phyloP scores from a whole-genome alignment of 1,140 invertebrate genomes.

The Lasioglossum albipes region DNA sequence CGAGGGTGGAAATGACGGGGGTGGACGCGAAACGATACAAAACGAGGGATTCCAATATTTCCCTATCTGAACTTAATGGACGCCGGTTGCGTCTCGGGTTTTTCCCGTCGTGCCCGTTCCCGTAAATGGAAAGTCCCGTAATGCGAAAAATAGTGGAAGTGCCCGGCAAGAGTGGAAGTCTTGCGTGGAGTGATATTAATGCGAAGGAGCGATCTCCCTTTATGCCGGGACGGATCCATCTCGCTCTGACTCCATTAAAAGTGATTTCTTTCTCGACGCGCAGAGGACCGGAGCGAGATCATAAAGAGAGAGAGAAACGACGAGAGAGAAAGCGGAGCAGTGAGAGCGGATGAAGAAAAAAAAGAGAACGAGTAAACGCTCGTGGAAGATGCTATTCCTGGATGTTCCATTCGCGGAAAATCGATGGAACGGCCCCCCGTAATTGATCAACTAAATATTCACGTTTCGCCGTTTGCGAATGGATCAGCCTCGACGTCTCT shows the following conservation, averaged over 20 bases:
- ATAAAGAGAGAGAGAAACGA: no score
- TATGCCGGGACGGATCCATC: slow-evolving; percentile 39
- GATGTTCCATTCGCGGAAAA: slow-evolving; percentile 35
- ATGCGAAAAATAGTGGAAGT: slow-evolving; percentile 61
- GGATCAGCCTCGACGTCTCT: slow-evolving; percentile 10
- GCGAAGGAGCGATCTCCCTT: slow-evolving; percentile 59
- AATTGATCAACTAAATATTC: slow-evolving; percentile 57
- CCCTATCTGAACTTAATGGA: slow-evolving; percentile 55
- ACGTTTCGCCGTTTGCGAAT: slow-evolving; percentile 26
- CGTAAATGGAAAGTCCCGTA: slow-evolving; percentile 58
- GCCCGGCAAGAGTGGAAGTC: slow-evolving; percentile 27
- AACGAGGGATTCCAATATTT: slow-evolving; percentile 58
- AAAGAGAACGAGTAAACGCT: slow-evolving; percentile 11
- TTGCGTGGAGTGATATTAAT: slow-evolving; percentile 61
- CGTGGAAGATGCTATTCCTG: slow-evolving; percentile 14
- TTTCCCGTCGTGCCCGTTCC: slow-evolving; percentile 34
- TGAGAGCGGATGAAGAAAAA: background rate
- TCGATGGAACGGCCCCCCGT: slow-evolving; percentile 32
- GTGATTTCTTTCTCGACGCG: slow-evolving; percentile 38
- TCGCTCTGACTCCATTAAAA: slow-evolving; percentile 60
- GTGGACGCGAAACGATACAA: slow-evolving; percentile 28
- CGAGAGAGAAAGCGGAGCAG: no score
- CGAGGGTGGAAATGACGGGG: no score
- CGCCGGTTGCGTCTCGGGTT: slow-evolving; percentile 46
- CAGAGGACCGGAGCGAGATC: background rate